Conservation (phyloP, 2,797 vertebrate species). For the Hipposideros larvatus region DNA sequence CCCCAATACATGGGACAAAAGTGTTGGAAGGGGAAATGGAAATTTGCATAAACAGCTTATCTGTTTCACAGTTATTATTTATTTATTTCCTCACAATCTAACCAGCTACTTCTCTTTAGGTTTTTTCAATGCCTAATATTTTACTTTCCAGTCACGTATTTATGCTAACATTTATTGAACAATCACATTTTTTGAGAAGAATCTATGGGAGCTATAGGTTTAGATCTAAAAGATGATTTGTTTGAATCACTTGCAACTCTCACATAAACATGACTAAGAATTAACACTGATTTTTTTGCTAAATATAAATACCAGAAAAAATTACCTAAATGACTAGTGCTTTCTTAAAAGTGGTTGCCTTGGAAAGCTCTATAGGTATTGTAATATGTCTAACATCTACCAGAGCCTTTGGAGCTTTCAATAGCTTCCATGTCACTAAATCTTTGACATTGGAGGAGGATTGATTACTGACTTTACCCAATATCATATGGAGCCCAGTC, state of each 20-base stretch:
- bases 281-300: background rate
- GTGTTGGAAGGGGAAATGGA: background rate
- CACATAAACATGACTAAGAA: background rate
- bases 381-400: background rate
- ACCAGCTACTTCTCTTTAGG: background rate
- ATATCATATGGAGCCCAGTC: background rate
- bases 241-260: background rate
- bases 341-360: conserved; percentile 10
- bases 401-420: background rate
- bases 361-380: background rate
- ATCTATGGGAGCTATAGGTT: background rate
- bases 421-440: background rate
- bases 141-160: background rate
- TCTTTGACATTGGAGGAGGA: background rate
- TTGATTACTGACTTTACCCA: background rate
- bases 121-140: background rate
- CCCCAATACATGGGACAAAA: background rate
- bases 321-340: background rate
- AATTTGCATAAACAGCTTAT: background rate
- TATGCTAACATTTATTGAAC: background rate
- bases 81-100: background rate
- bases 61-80: background rate
- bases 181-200: conserved; percentile 53
- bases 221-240: background rate
- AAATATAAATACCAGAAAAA: background rate